A percentile compares a stretch with the other conserved stretches of the same genome.
phyloP scores from a whole-genome alignment of 2,113 vertebrate genomes.

The Vulpes vulpes region DNA sequence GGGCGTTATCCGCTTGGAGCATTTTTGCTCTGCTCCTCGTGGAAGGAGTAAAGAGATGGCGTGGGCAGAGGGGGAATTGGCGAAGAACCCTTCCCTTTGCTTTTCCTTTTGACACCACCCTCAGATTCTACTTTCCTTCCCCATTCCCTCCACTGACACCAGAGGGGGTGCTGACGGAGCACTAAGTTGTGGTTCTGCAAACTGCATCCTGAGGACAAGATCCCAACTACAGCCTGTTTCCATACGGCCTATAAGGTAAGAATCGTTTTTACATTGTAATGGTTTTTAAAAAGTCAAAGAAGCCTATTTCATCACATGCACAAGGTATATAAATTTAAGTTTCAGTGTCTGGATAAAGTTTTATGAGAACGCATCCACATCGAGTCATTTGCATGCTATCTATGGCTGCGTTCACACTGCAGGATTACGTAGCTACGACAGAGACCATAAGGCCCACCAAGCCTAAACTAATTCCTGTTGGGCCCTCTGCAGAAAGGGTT shows the following conservation, averaged over 20 bases:
- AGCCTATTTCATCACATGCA: background rate
- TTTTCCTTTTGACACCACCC: background rate
- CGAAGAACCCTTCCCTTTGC: background rate
- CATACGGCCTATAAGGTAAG: background rate
- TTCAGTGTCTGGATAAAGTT: background rate
- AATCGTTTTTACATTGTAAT: background rate
- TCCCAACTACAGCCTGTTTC: background rate
- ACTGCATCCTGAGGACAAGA: rapidly evolving
- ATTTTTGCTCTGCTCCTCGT: background rate
- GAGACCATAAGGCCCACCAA: background rate
- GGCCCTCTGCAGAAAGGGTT: background rate
- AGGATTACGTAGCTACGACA: rapidly evolving
- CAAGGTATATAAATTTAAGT: background rate
- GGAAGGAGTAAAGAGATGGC: background rate
- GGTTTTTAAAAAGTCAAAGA: background rate
- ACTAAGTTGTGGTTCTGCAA: background rate
- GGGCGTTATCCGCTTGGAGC: background rate
- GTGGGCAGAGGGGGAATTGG: background rate
- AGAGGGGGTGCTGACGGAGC: background rate
- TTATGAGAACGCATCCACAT: background rate
- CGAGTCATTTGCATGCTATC: background rate
- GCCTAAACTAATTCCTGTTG: background rate
- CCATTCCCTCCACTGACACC: background rate
- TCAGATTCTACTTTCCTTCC: background rate
- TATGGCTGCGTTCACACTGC: background rate